Percentiles rank a stretch among this genome's conserved stretches.
Conservation (phyloP, 2,888 invertebrate genomes). For the Omphaloscelis lunosa region DNA sequence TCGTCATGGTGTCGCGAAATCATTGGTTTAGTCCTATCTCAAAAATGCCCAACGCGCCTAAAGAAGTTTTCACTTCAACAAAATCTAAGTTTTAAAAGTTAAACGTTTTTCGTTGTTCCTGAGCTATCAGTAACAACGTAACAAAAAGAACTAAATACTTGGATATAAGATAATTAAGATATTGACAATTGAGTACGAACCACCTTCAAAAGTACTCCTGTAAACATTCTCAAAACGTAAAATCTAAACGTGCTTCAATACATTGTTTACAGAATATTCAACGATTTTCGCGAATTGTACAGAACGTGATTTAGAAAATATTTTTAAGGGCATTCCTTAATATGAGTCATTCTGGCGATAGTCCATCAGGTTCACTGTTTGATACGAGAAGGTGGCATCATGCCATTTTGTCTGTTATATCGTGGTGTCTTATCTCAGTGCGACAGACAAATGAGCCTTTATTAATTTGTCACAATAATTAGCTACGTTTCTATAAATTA, state of each 20-base stretch:
- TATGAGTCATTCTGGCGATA: constrained; percentile 78
- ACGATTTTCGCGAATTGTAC: constrained; percentile 60
- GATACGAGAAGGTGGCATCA: constrained; percentile 68
- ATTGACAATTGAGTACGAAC: background rate
- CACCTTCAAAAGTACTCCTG: constrained; percentile 2
- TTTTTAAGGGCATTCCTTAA: constrained; percentile 77
- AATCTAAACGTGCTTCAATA: constrained; percentile 21
- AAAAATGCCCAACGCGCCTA: too few relatives aligned
- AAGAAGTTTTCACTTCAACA: too few relatives aligned
- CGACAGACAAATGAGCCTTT: constrained; percentile 27
- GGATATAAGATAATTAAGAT: background rate
- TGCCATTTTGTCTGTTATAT: constrained; percentile 64
- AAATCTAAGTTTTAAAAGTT: background rate
- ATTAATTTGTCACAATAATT: constrained; percentile 33
- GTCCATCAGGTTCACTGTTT: constrained; percentile 72
- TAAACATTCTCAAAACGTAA: constrained; percentile 23
- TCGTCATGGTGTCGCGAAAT: too few relatives aligned
- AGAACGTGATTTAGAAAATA: constrained; percentile 67
- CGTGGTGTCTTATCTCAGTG: constrained; percentile 42
- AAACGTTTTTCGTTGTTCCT: background rate
- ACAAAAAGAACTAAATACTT: background rate
- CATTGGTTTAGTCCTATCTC: too few relatives aligned
- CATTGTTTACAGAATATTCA: constrained; percentile 34
- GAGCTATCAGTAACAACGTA: too few relatives aligned
- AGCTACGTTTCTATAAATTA: background rate